Percentiles rank a stretch among this genome's conserved stretches.
Evolutionary conservation across 2,888 invertebrate species (phyloP).

Genomic region (Drosophila putrida): DNA sequence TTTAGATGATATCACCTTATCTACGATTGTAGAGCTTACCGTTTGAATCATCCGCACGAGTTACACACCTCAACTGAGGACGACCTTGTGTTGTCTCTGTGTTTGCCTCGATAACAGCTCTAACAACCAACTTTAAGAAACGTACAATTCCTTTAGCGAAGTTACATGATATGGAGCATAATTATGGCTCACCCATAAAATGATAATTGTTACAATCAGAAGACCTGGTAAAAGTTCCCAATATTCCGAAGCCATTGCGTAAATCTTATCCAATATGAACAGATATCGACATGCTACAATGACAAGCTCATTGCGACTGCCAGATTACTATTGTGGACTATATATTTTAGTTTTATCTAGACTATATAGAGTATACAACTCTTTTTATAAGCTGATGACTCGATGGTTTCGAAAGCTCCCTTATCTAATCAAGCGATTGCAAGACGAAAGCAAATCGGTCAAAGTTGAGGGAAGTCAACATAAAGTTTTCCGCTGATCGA

Average conservation of each 20-base stretch:
- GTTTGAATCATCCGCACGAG: background rate
- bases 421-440: conserved; percentile 15
- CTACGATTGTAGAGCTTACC: conserved; percentile 21
- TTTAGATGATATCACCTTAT: conserved; percentile 29
- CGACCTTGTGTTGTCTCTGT: background rate
- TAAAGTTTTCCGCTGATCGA: background rate
- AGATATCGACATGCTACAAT: conserved; percentile 1
- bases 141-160: background rate
- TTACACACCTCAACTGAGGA: conserved; percentile 9
- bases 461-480: background rate
- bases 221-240: background rate
- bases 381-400: conserved; percentile 19
- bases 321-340: background rate
- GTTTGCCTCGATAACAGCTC: background rate
- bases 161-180: background rate
- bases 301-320: conserved; percentile 13
- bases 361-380: background rate
- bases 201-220: background rate
- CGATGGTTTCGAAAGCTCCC: conserved; percentile 8
- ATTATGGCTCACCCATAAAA: conserved; percentile 13
- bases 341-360: conserved; percentile 9
- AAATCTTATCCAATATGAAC: conserved; percentile 3
- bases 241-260: background rate
- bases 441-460: conserved; percentile 4
- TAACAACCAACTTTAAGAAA: conserved; percentile 8